phyloP scores from a whole-genome alignment of 1,140 invertebrate species.

The Drosophila ohnishii region DNA sequence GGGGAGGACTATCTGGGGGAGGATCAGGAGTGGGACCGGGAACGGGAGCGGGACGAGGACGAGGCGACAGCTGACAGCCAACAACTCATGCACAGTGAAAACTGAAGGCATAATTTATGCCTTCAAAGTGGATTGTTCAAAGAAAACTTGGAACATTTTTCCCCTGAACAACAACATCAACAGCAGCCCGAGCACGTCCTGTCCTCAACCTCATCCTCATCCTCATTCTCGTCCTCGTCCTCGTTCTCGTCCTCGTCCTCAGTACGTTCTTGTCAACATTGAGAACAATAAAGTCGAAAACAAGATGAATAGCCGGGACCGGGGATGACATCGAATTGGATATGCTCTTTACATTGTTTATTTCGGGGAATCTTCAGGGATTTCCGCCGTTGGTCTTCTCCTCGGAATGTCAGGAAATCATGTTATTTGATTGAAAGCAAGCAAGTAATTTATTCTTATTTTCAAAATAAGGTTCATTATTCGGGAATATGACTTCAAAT shows the following conservation, averaged over 20 bases:
- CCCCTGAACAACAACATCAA: constrained; percentile 55
- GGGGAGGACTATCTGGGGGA: constrained; percentile 23
- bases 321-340: constrained; percentile 48
- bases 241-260: constrained; percentile 18
- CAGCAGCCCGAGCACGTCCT: constrained; percentile 51
- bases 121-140: constrained; percentile 81
- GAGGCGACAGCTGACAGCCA: constrained; percentile 66
- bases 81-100: constrained; percentile 76
- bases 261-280: constrained; percentile 58
- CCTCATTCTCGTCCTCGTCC: not conserved
- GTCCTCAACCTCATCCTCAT: constrained; percentile 16
- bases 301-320: constrained; percentile 55
- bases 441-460: constrained; percentile 4
- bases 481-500: not conserved
- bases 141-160: constrained; percentile 69
- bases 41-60: constrained; percentile 21
- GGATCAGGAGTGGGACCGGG: constrained; percentile 2
- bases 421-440: constrained; percentile 27
- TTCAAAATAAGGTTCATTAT: constrained; percentile 1
- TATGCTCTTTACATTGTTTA: constrained; percentile 39
- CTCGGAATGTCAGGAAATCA: constrained; percentile 15
- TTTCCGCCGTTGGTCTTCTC: constrained; percentile 8
- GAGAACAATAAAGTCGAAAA: constrained; percentile 66
- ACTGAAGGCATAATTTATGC: constrained; percentile 82
- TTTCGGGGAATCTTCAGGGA: constrained; percentile 19